phyloP scores from a whole-genome alignment of 2,888 invertebrate species.

The Apamea anceps region DNA sequence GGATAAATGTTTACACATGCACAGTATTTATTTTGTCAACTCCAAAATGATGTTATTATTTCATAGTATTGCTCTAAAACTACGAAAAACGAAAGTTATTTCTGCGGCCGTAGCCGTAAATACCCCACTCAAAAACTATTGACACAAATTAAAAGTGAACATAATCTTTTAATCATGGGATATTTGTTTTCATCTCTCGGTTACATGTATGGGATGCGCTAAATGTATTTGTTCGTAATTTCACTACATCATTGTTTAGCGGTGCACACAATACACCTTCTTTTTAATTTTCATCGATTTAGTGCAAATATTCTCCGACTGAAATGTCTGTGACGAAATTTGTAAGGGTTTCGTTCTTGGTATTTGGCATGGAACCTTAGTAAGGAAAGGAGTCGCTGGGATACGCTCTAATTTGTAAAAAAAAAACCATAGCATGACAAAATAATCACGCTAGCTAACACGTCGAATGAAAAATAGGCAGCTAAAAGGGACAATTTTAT shows the following conservation, averaged over 20 bases:
- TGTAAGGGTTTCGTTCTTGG: background rate
- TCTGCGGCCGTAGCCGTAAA: background rate
- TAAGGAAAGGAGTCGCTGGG: background rate
- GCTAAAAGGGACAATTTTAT: too few relatives aligned
- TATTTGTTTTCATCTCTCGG: background rate
- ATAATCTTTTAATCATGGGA: background rate
- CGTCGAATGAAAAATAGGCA: background rate
- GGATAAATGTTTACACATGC: background rate
- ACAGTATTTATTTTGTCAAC: background rate
- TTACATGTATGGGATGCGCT: background rate
- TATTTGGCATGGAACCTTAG: background rate
- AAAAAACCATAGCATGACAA: background rate
- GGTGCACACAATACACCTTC: background rate
- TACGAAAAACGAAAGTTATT: background rate
- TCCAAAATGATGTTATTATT: background rate
- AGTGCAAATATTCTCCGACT: background rate
- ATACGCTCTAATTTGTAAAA: background rate
- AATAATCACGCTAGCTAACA: background rate
- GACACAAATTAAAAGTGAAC: background rate
- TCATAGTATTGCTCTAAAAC: background rate
- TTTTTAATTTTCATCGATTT: background rate
- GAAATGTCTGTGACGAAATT: background rate
- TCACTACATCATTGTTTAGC: background rate
- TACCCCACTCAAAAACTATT: background rate
- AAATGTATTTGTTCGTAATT: background rate